A percentile compares a stretch with the other conserved stretches of the same genome.
Conservation (phyloP, 2,888 invertebrate species). For the Mantis religiosa region DNA sequence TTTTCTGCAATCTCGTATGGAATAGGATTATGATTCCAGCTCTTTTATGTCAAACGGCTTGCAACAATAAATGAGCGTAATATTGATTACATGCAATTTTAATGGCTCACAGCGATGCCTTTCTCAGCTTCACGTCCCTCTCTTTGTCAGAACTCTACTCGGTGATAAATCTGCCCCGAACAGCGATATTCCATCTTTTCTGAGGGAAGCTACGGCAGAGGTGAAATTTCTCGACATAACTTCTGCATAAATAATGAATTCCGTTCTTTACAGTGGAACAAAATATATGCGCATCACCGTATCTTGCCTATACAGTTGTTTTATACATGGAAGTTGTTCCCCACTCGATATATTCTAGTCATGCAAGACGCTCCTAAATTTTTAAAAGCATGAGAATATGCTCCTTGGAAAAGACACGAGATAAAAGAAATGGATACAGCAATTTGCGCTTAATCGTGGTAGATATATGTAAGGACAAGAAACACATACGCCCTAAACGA, state of each 20-base stretch:
- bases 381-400: background rate
- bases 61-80: background rate
- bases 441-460: background rate
- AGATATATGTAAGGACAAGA: no score
- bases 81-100: background rate
- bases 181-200: background rate
- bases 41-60: background rate
- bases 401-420: background rate
- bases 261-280: background rate
- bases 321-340: background rate
- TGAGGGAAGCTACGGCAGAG: background rate
- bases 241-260: background rate
- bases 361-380: background rate
- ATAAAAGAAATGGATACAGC: background rate
- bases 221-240: background rate
- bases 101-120: background rate
- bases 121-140: background rate
- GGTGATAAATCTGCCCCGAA: background rate
- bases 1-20: no score
- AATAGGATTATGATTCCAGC: no score
- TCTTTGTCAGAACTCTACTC: background rate
- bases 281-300: background rate
- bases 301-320: background rate
- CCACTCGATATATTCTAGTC: background rate
- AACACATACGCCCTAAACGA: no score